These are phyloP conservation scores for Helicoverpa zea DNA, from an alignment of 1,140 invertebrate genomes.

Conservation along the genomic window DNA sequence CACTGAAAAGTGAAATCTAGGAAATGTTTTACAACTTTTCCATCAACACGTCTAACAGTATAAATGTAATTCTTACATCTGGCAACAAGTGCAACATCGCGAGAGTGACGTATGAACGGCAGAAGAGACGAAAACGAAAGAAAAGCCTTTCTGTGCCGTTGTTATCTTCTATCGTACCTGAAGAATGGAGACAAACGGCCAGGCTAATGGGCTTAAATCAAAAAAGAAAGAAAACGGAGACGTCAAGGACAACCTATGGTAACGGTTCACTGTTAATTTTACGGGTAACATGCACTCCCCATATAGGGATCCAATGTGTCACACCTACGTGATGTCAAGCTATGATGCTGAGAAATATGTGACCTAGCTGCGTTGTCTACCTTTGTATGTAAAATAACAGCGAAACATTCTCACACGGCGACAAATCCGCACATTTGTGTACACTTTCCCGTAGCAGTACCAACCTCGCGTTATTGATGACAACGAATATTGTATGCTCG, in stretches of 20 bases:
- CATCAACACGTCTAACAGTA: conserved; percentile 42
- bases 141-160: conserved; percentile 87
- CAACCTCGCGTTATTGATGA: conserved; percentile 51
- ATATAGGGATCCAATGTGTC: conserved; percentile 86
- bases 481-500: conserved; percentile 55
- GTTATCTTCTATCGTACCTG: conserved; percentile 86
- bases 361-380: conserved; percentile 79
- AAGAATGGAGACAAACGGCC: conserved; percentile 87
- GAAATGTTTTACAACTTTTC: not conserved
- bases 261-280: conserved; percentile 82
- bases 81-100: conserved; percentile 63
- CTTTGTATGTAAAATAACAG: conserved; percentile 78
- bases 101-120: conserved; percentile 86
- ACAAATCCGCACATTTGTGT: conserved; percentile 42
- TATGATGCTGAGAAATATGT: conserved; percentile 83
- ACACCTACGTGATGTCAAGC: conserved; percentile 86
- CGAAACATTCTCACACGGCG: conserved; percentile 61
- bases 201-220: conserved; percentile 88
- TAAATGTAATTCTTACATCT: conserved; percentile 21
- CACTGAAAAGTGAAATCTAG: not conserved
- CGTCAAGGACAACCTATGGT: conserved; percentile 90
- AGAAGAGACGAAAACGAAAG: conserved; percentile 85
- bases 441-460: conserved; percentile 46
- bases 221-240: conserved; percentile 89
- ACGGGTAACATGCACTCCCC: conserved; percentile 79